Percentiles rank a stretch among this genome's conserved stretches.
These are phyloP conservation scores for Imbricaverruca yamaguchii DNA, from an alignment of 2,888 invertebrate genomes.

Conservation along the genomic window DNA sequence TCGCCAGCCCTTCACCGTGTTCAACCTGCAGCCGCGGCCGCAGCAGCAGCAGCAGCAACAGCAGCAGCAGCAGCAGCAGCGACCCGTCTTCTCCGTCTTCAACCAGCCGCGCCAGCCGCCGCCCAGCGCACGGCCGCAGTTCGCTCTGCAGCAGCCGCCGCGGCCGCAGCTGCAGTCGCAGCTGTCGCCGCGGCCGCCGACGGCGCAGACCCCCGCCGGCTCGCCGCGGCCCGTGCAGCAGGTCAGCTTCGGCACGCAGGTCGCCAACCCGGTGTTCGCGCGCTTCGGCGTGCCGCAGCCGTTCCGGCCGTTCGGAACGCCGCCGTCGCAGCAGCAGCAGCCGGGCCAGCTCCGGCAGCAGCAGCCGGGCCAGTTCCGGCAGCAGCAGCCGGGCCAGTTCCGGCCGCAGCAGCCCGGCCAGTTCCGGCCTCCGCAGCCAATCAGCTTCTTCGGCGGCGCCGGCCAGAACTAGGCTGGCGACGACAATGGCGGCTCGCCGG, in stretches of 20 bases:
- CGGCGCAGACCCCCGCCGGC: not conserved
- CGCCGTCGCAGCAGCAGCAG: conserved; percentile 12
- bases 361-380: conserved; percentile 22
- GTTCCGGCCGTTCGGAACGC: not conserved
- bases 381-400: no score
- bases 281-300: conserved; percentile 13
- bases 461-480: not conserved
- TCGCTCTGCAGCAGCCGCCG: not conserved
- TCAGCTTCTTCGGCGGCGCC: conserved; percentile 19
- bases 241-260: conserved; percentile 23
- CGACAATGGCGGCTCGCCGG: no score
- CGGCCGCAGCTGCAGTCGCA: conserved; percentile 22
- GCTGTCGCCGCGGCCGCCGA: not conserved
- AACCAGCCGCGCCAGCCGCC: conserved; percentile 31
- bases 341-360: not conserved
- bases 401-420: conserved; percentile 17
- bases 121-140: conserved; percentile 16
- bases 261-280: conserved; percentile 13
- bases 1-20: conserved; percentile 27
- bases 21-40: not conserved
- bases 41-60: conserved; percentile 26
- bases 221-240: conserved; percentile 17
- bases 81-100: conserved; percentile 26
- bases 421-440: conserved; percentile 22
- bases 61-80: conserved; percentile 12